Evolutionary conservation across 2,888 invertebrate species (phyloP).

Genomic region (Sthenelais limicola): DNA sequence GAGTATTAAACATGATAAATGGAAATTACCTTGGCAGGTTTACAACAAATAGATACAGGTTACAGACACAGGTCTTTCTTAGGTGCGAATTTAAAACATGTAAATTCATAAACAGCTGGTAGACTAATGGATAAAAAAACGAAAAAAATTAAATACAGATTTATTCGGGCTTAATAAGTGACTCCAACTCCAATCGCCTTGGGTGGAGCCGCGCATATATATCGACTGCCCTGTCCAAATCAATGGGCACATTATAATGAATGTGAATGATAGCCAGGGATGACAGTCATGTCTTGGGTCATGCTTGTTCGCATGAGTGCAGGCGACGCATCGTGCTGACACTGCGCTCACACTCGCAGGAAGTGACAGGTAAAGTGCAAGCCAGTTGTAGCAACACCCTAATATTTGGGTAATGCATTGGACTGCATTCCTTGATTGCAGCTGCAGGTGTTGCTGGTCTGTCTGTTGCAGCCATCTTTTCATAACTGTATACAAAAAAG

Average conservation of each 20-base stretch:
- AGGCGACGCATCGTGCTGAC: neutral
- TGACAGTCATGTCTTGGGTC: neutral
- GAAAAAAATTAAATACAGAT: too few species aligned
- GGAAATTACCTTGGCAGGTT: too few species aligned
- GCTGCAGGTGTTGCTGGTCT: too few species aligned
- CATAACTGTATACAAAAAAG: too few species aligned
- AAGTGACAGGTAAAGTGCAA: neutral
- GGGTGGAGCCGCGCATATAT: neutral
- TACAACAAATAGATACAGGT: too few species aligned
- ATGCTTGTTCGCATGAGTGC: neutral
- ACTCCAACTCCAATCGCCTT: neutral
- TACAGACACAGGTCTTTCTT: too few species aligned
- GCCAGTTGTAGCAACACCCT: neutral
- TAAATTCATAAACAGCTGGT: too few species aligned
- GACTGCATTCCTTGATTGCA: too few species aligned
- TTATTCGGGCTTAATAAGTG: constrained; percentile 16
- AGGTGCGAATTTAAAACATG: too few species aligned
- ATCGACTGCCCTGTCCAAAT: neutral
- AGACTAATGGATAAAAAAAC: too few species aligned
- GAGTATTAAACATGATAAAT: too few species aligned
- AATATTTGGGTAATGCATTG: neutral
- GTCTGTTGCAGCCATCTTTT: too few species aligned
- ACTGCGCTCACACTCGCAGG: neutral
- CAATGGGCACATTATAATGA: neutral
- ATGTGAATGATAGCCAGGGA: neutral